Evolutionary conservation across 2,797 vertebrate species (phyloP).

Genomic region (Gymnopithys bicolor): DNA sequence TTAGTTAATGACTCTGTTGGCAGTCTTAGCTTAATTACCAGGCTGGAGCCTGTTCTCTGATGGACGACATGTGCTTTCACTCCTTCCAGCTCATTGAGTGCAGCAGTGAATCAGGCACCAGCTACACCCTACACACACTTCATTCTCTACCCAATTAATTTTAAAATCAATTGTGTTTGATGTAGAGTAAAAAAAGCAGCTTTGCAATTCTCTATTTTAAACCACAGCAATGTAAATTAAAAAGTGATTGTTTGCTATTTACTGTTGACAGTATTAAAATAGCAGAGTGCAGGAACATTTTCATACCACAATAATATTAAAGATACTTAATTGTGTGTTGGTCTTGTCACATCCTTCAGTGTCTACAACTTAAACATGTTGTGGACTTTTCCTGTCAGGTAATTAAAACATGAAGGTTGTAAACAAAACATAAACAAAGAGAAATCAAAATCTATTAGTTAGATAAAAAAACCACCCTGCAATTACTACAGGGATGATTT

Average conservation of each 20-base stretch:
- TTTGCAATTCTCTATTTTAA: neutral
- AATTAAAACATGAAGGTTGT: neutral
- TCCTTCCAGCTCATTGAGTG: conserved; percentile 22
- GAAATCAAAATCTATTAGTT: neutral
- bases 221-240: rapidly evolving
- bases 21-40: conserved; percentile 15
- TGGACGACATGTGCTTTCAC: neutral
- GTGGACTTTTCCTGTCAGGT: neutral
- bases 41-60: neutral
- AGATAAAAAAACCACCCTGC: neutral
- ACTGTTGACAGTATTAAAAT: neutral
- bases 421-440: neutral
- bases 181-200: neutral
- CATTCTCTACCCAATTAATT: conserved; percentile 5
- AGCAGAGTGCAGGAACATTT: neutral
- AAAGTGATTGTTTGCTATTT: neutral
- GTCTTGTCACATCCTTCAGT: neutral
- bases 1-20: conserved; percentile 24
- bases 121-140: neutral
- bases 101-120: neutral
- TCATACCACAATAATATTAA: neutral
- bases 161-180: neutral
- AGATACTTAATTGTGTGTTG: neutral
- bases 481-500: neutral
- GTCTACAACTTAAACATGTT: neutral